Percentiles rank a stretch among this genome's conserved stretches.
These are phyloP conservation scores for human DNA, from an alignment of 2,113 vertebrate species.

Conservation along the genomic window GRCh38 chr7:40523501-40524000, in stretches of 20 bases:
- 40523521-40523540: not conserved
- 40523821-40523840: not conserved
- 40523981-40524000: not conserved
- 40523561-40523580: not conserved
- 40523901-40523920: not conserved
- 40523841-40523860: not conserved
- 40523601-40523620: not conserved
- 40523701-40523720: not conserved
- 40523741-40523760: not conserved
- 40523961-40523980: not conserved
- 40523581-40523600: not conserved
- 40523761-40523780: not conserved
- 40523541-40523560: not conserved
- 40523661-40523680: not conserved
- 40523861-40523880: not conserved
- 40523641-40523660: not conserved
- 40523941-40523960: not conserved
- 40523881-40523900: conserved; percentile 18
- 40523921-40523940: not conserved
- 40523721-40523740: not conserved
- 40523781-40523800: not conserved
- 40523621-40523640: not conserved
- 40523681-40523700: not conserved
- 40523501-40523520: not conserved
- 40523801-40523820: not conserved